Percentiles rank a stretch among this genome's conserved stretches.
Conservation (phyloP, 2,888 invertebrate species). For the Hyppa rectilinea region DNA sequence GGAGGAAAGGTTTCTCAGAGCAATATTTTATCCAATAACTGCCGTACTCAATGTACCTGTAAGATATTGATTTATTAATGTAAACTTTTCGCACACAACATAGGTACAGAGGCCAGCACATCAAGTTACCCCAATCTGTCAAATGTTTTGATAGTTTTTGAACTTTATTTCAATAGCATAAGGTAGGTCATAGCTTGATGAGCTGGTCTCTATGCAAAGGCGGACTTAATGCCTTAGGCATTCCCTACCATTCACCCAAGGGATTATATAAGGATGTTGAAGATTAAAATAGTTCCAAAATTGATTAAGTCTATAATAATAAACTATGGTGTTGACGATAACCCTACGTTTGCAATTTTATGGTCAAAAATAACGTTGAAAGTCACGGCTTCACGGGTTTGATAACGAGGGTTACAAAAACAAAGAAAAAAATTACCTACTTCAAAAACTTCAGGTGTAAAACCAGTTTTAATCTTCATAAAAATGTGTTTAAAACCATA, state of each 20-base stretch:
- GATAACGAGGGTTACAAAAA: slow-evolving; percentile 41
- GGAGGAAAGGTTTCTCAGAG: background rate
- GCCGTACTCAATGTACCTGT: background rate
- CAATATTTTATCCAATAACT: background rate
- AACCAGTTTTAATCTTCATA: slow-evolving; percentile 63
- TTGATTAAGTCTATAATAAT: background rate
- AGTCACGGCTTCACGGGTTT: slow-evolving; percentile 8
- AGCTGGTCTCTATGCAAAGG: too few species aligned
- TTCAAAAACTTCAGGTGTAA: slow-evolving; percentile 57
- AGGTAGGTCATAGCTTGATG: too few species aligned
- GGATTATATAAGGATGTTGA: too few species aligned
- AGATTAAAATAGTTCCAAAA: background rate
- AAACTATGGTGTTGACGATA: background rate
- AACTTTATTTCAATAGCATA: too few species aligned
- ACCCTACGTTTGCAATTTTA: slow-evolving; percentile 14
- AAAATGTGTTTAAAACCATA: slow-evolving; percentile 63
- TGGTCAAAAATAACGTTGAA: background rate
- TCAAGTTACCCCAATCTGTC: too few species aligned
- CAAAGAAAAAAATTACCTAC: slow-evolving; percentile 43
- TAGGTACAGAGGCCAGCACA: too few species aligned
- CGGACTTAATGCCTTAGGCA: too few species aligned
- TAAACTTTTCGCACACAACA: too few species aligned
- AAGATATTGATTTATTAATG: too few species aligned
- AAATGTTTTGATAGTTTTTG: too few species aligned
- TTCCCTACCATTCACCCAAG: too few species aligned